Conservation (phyloP, 2,888 invertebrate genomes). For the Caenorhabditis imperialis region DNA sequence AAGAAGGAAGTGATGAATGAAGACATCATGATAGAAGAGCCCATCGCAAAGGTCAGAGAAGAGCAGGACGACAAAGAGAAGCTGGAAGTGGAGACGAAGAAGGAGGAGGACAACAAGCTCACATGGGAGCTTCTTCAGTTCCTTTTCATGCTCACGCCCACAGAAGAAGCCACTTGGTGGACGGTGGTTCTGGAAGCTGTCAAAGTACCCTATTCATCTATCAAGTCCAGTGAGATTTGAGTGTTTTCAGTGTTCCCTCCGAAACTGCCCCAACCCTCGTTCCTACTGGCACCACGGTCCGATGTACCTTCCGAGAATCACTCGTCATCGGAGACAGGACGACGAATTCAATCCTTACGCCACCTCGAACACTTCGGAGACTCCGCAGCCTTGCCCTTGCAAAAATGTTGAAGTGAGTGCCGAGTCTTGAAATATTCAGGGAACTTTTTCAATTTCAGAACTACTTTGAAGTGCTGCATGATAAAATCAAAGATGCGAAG, state of each 20-base stretch:
- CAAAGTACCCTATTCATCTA: constrained; percentile 2
- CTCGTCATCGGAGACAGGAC: constrained; percentile 27
- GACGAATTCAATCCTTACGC: neutral
- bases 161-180: constrained; percentile 38
- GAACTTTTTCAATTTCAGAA: constrained; percentile 5
- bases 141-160: constrained; percentile 24
- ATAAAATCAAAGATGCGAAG: constrained; percentile 2
- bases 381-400: constrained; percentile 16
- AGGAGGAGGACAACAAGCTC: neutral
- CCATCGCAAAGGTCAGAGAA: neutral
- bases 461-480: constrained; percentile 22
- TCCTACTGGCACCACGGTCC: constrained; percentile 7
- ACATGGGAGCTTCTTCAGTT: constrained; percentile 33
- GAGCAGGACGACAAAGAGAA: neutral
- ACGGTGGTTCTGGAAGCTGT: constrained; percentile 37
- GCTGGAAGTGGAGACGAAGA: neutral
- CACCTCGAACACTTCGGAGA: neutral
- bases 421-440: neutral
- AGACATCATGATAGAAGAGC: neutral
- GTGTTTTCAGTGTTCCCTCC: constrained; percentile 42
- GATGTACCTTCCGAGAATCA: constrained; percentile 21
- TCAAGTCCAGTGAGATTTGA: neutral
- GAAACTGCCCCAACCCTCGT: constrained; percentile 3
- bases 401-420: constrained; percentile 16
- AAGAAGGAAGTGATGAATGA: neutral